Conservation (phyloP, 2,113 vertebrate genomes). For the Heteronetta atricapilla region DNA sequence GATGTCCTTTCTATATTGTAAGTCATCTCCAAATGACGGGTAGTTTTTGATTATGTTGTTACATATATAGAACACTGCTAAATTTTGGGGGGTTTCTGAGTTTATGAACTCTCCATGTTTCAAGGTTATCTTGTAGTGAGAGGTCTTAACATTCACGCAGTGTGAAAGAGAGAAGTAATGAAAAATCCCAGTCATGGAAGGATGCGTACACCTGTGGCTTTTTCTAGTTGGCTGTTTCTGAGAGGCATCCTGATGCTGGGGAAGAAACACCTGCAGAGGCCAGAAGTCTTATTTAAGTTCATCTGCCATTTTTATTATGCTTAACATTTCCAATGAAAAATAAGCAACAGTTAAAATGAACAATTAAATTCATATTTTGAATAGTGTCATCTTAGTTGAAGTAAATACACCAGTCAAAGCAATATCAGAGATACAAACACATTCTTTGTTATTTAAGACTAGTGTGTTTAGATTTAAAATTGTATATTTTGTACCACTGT, state of each 20-base stretch:
- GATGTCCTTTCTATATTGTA: neutral
- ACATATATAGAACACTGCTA: neutral
- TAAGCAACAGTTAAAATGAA: neutral
- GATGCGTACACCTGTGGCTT: neutral
- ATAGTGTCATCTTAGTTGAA: neutral
- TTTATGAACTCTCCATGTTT: conserved; percentile 49
- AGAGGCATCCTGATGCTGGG: conserved; percentile 74
- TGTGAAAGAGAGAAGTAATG: conserved; percentile 52
- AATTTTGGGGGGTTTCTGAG: neutral
- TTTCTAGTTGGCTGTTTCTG: conserved; percentile 67
- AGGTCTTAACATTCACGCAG: conserved; percentile 56
- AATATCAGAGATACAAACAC: neutral
- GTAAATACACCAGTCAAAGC: neutral
- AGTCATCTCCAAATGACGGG: neutral
- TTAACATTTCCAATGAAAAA: conserved; percentile 5
- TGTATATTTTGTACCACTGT: neutral
- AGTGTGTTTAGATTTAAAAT: neutral
- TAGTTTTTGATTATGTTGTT: neutral
- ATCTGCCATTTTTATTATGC: conserved; percentile 26
- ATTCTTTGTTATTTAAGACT: neutral
- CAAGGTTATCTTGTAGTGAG: conserved; percentile 49
- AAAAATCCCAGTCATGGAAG: conserved; percentile 62
- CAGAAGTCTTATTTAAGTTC: neutral
- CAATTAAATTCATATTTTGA: neutral
- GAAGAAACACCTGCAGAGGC: neutral